phyloP scores from a whole-genome alignment of 1,140 invertebrate genomes.

The Ridgeia piscesae region DNA sequence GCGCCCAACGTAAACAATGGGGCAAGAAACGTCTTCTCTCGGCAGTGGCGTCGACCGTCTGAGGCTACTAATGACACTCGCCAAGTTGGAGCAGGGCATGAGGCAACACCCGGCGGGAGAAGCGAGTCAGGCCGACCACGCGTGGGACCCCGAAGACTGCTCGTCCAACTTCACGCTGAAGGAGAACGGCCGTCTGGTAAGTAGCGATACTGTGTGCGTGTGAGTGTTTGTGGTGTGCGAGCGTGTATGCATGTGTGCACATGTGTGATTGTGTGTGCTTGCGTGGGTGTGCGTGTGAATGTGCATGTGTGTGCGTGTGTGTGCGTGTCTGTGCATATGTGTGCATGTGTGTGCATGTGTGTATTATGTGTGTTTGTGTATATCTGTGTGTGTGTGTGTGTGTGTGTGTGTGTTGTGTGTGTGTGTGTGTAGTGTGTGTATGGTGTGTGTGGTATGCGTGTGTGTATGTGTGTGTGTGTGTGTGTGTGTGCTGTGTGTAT shows the following conservation, averaged over 20 bases:
- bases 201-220: not conserved
- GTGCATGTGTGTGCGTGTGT: not conserved
- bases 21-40: too few relatives aligned
- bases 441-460: too few relatives aligned
- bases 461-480: too few relatives aligned
- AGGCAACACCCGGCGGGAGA: too few relatives aligned
- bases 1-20: too few relatives aligned
- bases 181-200: slow-evolving; percentile 15
- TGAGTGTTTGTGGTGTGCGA: not conserved
- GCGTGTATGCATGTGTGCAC: not conserved
- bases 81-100: too few relatives aligned
- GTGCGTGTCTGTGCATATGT: not conserved
- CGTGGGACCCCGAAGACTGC: slow-evolving; percentile 22
- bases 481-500: too few relatives aligned
- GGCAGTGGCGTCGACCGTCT: too few relatives aligned
- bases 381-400: not conserved
- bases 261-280: not conserved
- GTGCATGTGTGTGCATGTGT: not conserved
- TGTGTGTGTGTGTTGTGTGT: too few relatives aligned
- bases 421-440: too few relatives aligned
- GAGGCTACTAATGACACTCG: too few relatives aligned
- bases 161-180: slow-evolving; percentile 16
- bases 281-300: not conserved
- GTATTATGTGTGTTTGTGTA: too few relatives aligned
- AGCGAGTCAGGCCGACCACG: slow-evolving; percentile 7